These are phyloP conservation scores for Andrena camellia DNA, from an alignment of 2,888 invertebrate species.

Conservation along the genomic window DNA sequence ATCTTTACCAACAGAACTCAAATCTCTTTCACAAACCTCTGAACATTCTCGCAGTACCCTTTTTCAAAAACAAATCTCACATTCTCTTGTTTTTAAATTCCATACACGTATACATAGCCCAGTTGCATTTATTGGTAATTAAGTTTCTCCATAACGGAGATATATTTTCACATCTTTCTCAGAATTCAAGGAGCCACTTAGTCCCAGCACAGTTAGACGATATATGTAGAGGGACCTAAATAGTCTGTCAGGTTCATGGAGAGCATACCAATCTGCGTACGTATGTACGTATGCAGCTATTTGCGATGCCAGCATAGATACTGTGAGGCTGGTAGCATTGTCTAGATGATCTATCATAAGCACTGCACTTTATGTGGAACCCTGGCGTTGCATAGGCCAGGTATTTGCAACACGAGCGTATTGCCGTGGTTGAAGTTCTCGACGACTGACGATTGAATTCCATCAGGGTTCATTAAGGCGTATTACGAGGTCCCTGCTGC, in stretches of 20 bases:
- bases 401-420: slow-evolving; percentile 65
- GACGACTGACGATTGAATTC: slow-evolving; percentile 66
- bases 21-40: too few relatives aligned
- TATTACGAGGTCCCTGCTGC: slow-evolving; percentile 49
- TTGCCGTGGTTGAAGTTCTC: slow-evolving; percentile 51
- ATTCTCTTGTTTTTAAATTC: too few relatives aligned
- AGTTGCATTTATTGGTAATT: too few relatives aligned
- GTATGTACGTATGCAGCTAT: slow-evolving; percentile 35
- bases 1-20: too few relatives aligned
- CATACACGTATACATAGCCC: too few relatives aligned
- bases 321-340: slow-evolving; percentile 59
- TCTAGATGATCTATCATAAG: slow-evolving; percentile 74
- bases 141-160: too few relatives aligned
- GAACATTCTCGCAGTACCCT: too few relatives aligned
- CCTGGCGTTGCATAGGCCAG: slow-evolving; percentile 47
- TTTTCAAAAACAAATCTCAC: too few relatives aligned
- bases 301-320: slow-evolving; percentile 44
- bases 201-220: background rate
- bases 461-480: slow-evolving; percentile 69
- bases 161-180: background rate
- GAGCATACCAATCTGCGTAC: slow-evolving; percentile 16
- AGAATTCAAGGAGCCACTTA: background rate
- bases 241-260: slow-evolving; percentile 6
- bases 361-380: slow-evolving; percentile 64
- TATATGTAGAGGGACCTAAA: background rate